These are phyloP conservation scores for Candoia aspera DNA, from an alignment of 2,113 vertebrate genomes.

Conservation along the genomic window DNA sequence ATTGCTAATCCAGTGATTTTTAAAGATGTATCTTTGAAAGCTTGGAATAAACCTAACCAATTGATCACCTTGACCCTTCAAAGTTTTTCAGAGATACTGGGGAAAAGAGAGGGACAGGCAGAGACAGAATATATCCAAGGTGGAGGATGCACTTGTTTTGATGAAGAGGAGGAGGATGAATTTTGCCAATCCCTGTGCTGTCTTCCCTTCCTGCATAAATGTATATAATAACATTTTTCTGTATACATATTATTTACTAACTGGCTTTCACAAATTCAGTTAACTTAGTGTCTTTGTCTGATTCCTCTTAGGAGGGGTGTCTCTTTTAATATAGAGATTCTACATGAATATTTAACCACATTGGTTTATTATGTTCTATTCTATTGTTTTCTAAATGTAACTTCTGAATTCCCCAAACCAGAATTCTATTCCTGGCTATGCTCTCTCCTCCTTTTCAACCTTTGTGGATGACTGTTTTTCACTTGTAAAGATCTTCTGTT, in stretches of 20 bases:
- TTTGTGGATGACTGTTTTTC: constrained; percentile 1
- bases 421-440: neutral
- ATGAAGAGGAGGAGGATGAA: constrained; percentile 58
- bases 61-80: neutral
- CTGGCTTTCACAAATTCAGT: constrained; percentile 62
- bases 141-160: constrained; percentile 52
- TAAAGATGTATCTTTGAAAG: neutral
- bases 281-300: constrained; percentile 56
- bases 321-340: constrained; percentile 62
- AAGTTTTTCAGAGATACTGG: neutral
- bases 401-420: constrained; percentile 44
- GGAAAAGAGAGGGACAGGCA: neutral
- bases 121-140: neutral
- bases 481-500: constrained; percentile 19
- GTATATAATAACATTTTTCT: constrained; percentile 55
- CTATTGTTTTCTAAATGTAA: constrained; percentile 65
- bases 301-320: constrained; percentile 24
- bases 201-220: constrained; percentile 61
- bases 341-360: constrained; percentile 38
- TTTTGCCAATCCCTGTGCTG: constrained; percentile 67
- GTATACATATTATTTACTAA: constrained; percentile 71
- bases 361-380: constrained; percentile 54
- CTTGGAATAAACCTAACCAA: constrained; percentile 52
- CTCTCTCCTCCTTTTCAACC: neutral
- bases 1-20: constrained; percentile 33